Percentiles rank a stretch among this genome's conserved stretches.
phyloP scores from a whole-genome alignment of 1,140 invertebrate species.

The Drusus annulatus region DNA sequence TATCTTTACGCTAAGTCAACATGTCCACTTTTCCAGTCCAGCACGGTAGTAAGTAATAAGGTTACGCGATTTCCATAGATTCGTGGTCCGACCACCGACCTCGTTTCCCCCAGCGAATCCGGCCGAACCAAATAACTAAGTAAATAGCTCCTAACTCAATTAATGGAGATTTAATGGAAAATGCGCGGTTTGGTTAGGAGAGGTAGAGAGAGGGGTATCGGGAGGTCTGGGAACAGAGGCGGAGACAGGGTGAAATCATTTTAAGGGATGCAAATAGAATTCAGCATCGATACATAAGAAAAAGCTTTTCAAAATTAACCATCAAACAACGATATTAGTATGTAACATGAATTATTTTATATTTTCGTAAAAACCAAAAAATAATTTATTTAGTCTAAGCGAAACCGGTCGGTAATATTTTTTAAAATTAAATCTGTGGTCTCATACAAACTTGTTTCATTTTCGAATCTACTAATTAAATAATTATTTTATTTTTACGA shows the following conservation, averaged over 20 bases:
- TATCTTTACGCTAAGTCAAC: too few species aligned
- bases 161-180: slow-evolving; percentile 30
- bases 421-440: too few species aligned
- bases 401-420: too few species aligned
- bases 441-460: too few species aligned
- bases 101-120: not conserved
- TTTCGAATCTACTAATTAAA: too few species aligned
- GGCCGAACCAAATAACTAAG: not conserved
- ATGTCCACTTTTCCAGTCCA: too few species aligned
- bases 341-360: too few species aligned
- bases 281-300: not conserved
- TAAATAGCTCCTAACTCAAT: slow-evolving; percentile 31
- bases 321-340: not conserved
- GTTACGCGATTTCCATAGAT: too few species aligned
- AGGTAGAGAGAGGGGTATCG: not conserved
- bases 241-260: not conserved
- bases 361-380: too few species aligned
- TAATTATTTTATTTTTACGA: too few species aligned
- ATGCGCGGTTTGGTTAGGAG: not conserved
- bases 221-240: not conserved
- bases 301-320: not conserved
- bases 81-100: not conserved
- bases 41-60: too few species aligned
- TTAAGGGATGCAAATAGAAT: not conserved
- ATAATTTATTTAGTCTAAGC: too few species aligned